Evolutionary conservation across 2,888 invertebrate species (phyloP).

Genomic region (Syrista parreyssii): DNA sequence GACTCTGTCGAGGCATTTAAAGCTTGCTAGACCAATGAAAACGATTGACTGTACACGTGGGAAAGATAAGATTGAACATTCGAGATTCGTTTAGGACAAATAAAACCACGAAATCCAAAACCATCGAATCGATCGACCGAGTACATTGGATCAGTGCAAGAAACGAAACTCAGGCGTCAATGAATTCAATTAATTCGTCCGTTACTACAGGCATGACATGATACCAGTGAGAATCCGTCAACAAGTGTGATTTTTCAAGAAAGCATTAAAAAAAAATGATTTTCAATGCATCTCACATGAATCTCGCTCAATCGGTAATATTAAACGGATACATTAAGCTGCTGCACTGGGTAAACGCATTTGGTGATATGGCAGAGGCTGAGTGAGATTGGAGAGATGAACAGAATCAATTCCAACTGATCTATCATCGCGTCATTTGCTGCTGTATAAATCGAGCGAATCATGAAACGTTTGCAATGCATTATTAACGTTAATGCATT

Average conservation of each 20-base stretch:
- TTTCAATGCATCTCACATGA: neutral
- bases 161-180: neutral
- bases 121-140: no score
- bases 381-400: neutral
- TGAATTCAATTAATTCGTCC: neutral
- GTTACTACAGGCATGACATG: constrained; percentile 11
- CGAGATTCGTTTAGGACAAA: neutral
- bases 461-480: constrained; percentile 24
- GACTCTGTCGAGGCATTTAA: no score
- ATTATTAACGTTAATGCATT: constrained; percentile 32
- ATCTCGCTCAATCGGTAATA: neutral
- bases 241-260: neutral
- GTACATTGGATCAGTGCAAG: neutral
- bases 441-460: constrained; percentile 41
- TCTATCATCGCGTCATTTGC: constrained; percentile 46
- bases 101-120: no score
- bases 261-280: neutral
- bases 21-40: neutral
- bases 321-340: neutral
- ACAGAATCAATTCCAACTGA: constrained; percentile 45
- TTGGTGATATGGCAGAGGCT: neutral
- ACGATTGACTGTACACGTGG: neutral
- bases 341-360: neutral
- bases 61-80: neutral
- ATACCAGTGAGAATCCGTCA: neutral